These are phyloP conservation scores for Laothoe populi DNA, from an alignment of 2,888 invertebrate genomes.

Conservation along the genomic window DNA sequence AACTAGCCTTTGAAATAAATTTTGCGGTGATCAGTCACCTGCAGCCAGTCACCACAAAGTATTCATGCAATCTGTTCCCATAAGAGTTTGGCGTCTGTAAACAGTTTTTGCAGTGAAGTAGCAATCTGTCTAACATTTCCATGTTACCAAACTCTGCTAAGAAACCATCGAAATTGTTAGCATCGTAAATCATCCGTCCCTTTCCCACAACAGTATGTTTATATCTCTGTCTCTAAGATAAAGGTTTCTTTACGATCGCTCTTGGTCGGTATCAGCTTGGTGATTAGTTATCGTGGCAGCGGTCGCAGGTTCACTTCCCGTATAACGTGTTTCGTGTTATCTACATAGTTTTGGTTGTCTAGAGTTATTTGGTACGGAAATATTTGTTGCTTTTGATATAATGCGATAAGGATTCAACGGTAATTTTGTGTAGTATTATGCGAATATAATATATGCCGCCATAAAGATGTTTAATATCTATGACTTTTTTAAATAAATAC, in stretches of 20 bases:
- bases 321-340: constrained; percentile 25
- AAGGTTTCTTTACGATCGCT: constrained; percentile 19
- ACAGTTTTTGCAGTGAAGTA: too few species aligned
- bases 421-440: neutral
- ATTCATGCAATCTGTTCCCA: too few species aligned
- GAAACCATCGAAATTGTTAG: neutral
- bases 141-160: neutral
- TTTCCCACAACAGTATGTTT: neutral
- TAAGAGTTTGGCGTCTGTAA: too few species aligned
- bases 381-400: constrained; percentile 1
- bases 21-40: too few species aligned
- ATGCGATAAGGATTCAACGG: neutral
- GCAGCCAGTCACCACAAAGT: too few species aligned
- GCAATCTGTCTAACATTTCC: too few species aligned
- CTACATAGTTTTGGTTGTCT: constrained; percentile 15
- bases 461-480: too few species aligned
- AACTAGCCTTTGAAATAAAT: too few species aligned
- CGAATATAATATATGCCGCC: neutral
- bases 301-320: constrained; percentile 47
- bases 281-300: constrained; percentile 36
- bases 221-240: neutral
- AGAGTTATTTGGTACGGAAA: constrained; percentile 3
- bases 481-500: too few species aligned
- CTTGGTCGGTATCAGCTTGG: constrained; percentile 30
- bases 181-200: neutral